Percentiles rank a stretch among this genome's conserved stretches.
phyloP scores from a whole-genome alignment of 1,140 invertebrate genomes.

The Pogonognathellus flavescens region DNA sequence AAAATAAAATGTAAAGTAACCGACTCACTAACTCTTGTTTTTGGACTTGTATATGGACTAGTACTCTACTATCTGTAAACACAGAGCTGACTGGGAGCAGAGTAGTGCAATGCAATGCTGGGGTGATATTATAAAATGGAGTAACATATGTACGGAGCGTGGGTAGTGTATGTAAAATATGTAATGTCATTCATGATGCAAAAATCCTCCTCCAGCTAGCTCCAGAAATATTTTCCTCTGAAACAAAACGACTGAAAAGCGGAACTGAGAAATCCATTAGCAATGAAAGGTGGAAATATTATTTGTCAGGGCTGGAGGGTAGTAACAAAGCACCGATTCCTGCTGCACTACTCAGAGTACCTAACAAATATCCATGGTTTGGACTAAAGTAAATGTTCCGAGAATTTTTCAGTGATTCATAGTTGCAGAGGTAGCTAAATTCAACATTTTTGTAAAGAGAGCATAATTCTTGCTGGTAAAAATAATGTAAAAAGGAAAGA shows the following conservation, averaged over 20 bases:
- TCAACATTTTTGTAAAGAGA: too few relatives aligned
- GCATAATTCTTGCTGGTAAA: too few relatives aligned
- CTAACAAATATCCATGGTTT: neutral
- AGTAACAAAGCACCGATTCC: neutral
- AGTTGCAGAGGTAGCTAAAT: too few relatives aligned
- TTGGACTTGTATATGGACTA: too few relatives aligned
- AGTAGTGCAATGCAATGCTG: too few relatives aligned
- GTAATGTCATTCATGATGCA: neutral
- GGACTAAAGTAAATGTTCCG: too few relatives aligned
- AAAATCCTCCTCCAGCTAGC: neutral
- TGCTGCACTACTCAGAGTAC: neutral
- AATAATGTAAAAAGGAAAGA: too few relatives aligned
- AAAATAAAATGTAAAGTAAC: slow-evolving; percentile 11
- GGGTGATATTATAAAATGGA: neutral
- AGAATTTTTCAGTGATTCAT: too few relatives aligned
- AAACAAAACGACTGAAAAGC: neutral
- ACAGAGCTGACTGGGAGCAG: too few relatives aligned
- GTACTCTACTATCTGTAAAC: too few relatives aligned
- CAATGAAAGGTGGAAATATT: slow-evolving; percentile 40
- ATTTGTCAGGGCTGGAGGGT: neutral
- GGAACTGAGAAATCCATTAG: slow-evolving; percentile 22
- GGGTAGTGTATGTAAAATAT: slow-evolving; percentile 1
- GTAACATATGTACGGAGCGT: neutral
- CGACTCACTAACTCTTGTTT: neutral
- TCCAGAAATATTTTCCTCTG: too few relatives aligned